Evolutionary conservation across 2,888 invertebrate genomes (phyloP), one percentile per base, ranked within the genome.

Genomic region (Abrostola tripartita): DNA sequence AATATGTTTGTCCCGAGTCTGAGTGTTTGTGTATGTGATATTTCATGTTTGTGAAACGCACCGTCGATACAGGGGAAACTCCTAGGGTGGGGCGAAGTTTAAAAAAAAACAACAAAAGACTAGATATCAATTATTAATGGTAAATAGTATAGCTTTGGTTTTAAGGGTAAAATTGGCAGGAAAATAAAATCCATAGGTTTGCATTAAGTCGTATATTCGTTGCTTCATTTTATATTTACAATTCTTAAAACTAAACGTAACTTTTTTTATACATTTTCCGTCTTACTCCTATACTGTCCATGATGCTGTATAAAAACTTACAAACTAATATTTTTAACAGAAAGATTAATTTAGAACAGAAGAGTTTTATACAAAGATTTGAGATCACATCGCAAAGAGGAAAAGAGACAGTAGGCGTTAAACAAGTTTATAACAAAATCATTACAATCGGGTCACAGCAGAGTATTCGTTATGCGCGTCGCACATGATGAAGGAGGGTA

Each of bases 201-300:
- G 87, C 87, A 84, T 88, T 87, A 87, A 83, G 83, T 85, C 84
- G 84, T 92, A 90, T 92, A 92, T 90, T 91, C 81, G 81, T 87
- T 84, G 88, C 79, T 79, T 83, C 82, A 82, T 85, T 85, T 87
- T 83, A 88, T 93, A 93, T 93, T 90, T 93, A 93, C 93, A 93
- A 82, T 83, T 69, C 87, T 91, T 91, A 90, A 70, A 84, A 78
- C 81, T 87, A 86, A 83, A 85, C 78, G 81, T 86, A 86, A 72
- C 71, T 87, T 88, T 90, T 89, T 88, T 88, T 85, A 82, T 85
- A 87, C 83, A 84, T 88, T 88, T 88, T 88, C 79, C 78, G 70
- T 82, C 88, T 87, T 88, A 88, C 67, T 79, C 72, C 70, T 91
- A 90, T 91, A 93, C 93, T 93, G 91, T 90, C 92, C 90, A 90